Evolutionary conservation across 2,113 vertebrate species (phyloP).

Genomic region (Tychaedon coryphoeus): DNA sequence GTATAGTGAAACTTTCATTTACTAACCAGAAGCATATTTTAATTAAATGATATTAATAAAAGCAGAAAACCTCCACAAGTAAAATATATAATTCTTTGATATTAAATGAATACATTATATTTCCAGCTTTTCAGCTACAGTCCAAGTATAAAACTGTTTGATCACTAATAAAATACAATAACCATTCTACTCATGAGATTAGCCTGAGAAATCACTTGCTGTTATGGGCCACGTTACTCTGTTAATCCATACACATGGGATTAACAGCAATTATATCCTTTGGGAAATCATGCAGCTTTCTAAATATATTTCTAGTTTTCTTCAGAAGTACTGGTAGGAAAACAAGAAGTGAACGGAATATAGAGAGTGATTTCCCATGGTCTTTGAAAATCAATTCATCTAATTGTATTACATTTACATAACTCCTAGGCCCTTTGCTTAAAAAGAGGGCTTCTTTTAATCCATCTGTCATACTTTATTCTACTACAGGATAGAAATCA

Average conservation of each 20-base stretch:
- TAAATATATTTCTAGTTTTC: conserved; percentile 59
- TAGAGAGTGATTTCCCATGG: conserved; percentile 69
- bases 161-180: conserved; percentile 33
- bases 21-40: neutral
- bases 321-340: conserved; percentile 55
- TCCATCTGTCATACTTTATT: conserved; percentile 60
- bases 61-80: neutral
- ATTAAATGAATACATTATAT: neutral
- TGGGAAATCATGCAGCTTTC: conserved; percentile 64
- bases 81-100: neutral
- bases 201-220: conserved; percentile 9
- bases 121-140: neutral
- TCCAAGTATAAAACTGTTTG: neutral
- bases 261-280: conserved; percentile 7
- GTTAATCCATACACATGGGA: conserved; percentile 14
- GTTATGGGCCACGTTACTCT: neutral
- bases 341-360: conserved; percentile 49
- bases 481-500: conserved; percentile 52
- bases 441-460: conserved; percentile 11
- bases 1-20: neutral
- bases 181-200: conserved; percentile 10
- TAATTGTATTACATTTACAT: conserved; percentile 48
- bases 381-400: conserved; percentile 62
- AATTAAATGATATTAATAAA: neutral
- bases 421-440: conserved; percentile 32